These are phyloP conservation scores for Ctenodactylus gundi DNA, from an alignment of 2,113 vertebrate species.

Conservation along the genomic window DNA sequence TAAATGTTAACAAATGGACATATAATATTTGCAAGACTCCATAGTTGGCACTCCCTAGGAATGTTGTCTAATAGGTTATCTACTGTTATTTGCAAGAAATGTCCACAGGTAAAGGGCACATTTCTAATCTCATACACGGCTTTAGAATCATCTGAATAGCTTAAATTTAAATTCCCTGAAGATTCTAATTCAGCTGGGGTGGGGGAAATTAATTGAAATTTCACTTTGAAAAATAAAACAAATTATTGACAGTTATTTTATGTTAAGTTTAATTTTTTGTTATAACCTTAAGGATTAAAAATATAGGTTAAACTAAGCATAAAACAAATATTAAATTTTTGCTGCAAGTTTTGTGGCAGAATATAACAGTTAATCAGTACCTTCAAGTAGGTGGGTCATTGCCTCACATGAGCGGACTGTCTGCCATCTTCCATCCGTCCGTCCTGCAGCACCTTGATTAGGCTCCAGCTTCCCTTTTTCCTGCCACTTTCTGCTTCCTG, in stretches of 20 bases:
- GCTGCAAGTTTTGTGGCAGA: not conserved
- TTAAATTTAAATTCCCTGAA: too few species aligned
- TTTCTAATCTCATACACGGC: too few species aligned
- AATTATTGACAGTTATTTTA: constrained; percentile 3
- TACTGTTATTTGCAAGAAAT: too few species aligned
- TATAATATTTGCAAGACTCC: too few species aligned
- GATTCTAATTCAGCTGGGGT: too few species aligned
- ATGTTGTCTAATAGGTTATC: too few species aligned
- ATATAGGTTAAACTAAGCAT: not conserved
- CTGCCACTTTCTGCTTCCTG: not conserved
- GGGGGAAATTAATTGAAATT: not conserved
- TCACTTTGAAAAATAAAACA: constrained; percentile 4
- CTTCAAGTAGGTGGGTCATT: not conserved
- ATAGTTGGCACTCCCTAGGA: too few species aligned
- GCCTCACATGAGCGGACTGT: not conserved
- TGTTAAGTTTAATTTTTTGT: not conserved
- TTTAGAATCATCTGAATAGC: too few species aligned
- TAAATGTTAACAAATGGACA: too few species aligned
- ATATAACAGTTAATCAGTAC: not conserved
- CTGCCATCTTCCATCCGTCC: not conserved
- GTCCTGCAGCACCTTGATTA: not conserved
- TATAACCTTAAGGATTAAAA: not conserved
- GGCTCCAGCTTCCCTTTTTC: not conserved
- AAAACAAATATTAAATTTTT: not conserved
- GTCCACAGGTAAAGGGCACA: too few species aligned